These are phyloP conservation scores for Cryptocephalus moraei DNA, from an alignment of 2,888 invertebrate species.

Conservation along the genomic window DNA sequence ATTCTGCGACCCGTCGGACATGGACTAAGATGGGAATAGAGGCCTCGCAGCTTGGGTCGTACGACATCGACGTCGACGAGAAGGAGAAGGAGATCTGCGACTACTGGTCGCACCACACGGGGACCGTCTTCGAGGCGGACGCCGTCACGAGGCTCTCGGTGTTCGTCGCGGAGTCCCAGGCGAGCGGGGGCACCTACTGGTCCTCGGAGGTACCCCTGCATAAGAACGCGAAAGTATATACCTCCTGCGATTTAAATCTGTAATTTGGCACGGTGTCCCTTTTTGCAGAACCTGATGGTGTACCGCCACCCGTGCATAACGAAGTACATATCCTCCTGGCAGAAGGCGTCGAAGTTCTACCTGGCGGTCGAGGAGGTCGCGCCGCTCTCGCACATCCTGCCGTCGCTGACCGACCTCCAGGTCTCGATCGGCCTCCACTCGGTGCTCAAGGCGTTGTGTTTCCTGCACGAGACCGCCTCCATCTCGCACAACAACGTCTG, in stretches of 20 bases:
- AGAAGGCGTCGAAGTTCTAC: conserved; percentile 61
- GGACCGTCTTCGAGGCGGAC: conserved; percentile 48
- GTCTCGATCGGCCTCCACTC: conserved; percentile 77
- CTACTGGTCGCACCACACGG: conserved; percentile 64
- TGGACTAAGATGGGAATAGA: conserved; percentile 63
- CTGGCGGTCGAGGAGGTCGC: conserved; percentile 75
- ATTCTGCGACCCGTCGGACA: background rate
- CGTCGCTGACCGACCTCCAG: conserved; percentile 62
- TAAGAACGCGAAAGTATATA: conserved; percentile 60
- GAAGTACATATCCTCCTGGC: conserved; percentile 72
- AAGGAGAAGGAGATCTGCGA: conserved; percentile 68
- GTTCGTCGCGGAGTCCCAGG: conserved; percentile 57
- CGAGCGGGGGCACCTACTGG: conserved; percentile 56
- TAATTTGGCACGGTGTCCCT: no score
- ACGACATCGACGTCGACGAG: conserved; percentile 63
- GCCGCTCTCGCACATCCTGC: conserved; percentile 59
- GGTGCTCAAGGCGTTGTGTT: conserved; percentile 69
- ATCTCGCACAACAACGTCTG: conserved; percentile 80
- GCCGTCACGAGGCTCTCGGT: conserved; percentile 54
- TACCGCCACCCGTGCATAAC: conserved; percentile 81
- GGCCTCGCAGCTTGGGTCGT: conserved; percentile 57
- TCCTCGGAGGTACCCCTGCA: conserved; percentile 58
- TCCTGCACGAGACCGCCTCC: conserved; percentile 72
- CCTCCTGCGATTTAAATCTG: conserved; percentile 2
- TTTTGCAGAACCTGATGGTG: conserved; percentile 72